These are phyloP conservation scores for Matsumyia berberina DNA, from an alignment of 2,888 invertebrate genomes.

Conservation along the genomic window DNA sequence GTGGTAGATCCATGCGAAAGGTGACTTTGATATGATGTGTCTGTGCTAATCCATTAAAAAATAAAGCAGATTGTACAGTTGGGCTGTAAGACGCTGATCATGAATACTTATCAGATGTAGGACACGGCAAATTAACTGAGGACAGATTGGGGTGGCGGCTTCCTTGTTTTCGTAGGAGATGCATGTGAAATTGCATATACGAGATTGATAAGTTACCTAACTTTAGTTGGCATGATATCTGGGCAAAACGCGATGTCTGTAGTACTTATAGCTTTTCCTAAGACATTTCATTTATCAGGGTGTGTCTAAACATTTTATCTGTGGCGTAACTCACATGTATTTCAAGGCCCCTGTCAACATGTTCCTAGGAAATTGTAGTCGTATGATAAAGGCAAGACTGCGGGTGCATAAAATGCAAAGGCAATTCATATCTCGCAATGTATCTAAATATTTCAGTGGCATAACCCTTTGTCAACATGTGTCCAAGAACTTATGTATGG, in stretches of 20 bases:
- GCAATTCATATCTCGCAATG: no score
- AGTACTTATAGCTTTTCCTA: no score
- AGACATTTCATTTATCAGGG: no score
- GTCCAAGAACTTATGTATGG: no score
- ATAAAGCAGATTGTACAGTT: conserved; percentile 30
- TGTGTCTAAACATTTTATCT: no score
- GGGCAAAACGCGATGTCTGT: no score
- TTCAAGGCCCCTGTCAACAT: neutral
- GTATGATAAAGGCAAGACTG: no score
- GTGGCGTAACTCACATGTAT: no score
- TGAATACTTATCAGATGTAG: conserved; percentile 50
- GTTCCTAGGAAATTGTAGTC: neutral
- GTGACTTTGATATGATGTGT: conserved; percentile 72
- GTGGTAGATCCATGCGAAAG: conserved; percentile 30
- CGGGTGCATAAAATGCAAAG: no score
- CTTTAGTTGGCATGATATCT: no score
- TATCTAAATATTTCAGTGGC: no score
- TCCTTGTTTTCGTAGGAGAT: conserved; percentile 19
- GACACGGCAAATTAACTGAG: conserved; percentile 56
- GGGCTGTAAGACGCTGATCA: conserved; percentile 27
- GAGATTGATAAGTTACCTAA: neutral
- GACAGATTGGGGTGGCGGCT: conserved; percentile 42
- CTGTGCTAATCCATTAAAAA: conserved; percentile 65
- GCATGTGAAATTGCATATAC: neutral
- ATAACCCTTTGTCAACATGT: no score